Evolutionary conservation across 1,140 invertebrate species (phyloP), one percentile per base, ranked within the genome.

Genomic region (Pinna nobilis): DNA sequence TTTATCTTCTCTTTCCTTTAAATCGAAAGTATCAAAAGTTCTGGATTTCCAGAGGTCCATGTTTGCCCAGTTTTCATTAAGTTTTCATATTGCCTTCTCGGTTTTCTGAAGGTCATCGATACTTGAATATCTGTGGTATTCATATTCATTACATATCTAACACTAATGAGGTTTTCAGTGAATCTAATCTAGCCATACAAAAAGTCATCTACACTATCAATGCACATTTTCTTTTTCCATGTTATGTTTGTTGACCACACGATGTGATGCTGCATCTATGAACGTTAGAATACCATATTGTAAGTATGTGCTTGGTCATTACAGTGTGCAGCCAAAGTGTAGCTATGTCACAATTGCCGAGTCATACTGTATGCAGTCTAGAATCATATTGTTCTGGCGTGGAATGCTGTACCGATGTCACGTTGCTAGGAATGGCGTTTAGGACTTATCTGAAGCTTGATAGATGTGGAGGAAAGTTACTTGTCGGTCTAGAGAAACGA

Each of bases 381-480:
- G 32, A 63, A 3, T 47, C 51, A 30, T 60, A 33, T 44, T 71
- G 69, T 53, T 57, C 69, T 30, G 69, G 69, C 4, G 39, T 71
- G 1, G 33, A 41, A 1, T 71, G 69, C 35, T 71, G 69, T 64
- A 41, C 70, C 9, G 18, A 53, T 5, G 55, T 79, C 5, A 25
- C 50, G n/a, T 39, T 79, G 4, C 23, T 79, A n/a, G 50, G 61
- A 30, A 71, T 50, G 20, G 55, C 57, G 6, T 41, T 79, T 13
- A 49, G 57, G 9, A 35, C 64, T 9, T 51, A 60, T 20, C 61
- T 76, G 1, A 50, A 55, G 23, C 9, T 79, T 7, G 60, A 79
- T n/a, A 32, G 66, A n/a, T 79, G 77, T 50, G 65, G 44, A 13
- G 61, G 53, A 39, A 72, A 49, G 47, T 37, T 79, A 6, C 65